Evolutionary conservation across 1,140 invertebrate species (phyloP), one percentile per base, ranked within the genome.

Genomic region (Drosophila saltans): DNA sequence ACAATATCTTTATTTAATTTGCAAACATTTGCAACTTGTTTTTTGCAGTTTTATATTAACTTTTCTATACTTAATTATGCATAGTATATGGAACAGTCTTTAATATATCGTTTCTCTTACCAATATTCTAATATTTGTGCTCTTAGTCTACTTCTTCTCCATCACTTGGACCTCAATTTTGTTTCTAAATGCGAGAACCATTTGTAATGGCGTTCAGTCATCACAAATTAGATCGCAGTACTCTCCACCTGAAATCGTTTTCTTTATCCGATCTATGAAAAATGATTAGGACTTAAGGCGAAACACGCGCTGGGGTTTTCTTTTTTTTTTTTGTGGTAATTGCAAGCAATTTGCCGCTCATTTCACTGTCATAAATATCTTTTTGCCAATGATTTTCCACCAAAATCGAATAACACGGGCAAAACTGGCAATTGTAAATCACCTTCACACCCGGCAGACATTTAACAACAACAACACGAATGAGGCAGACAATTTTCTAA

Each of bases 351-450:
- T 86, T 80, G 80, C 80, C 56, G 76, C 83, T 86, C 83, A 88
- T 88, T 86, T 86, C 80, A 74, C 72, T 86, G 83, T 86, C 83
- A 86, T 86, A 86, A 86, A 86, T 88, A 88, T 88, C 66, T 75
- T 75, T 70, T 66, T 76, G 64, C 67, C 68, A 69, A 65, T 75
- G 78, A 65, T 64, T 63, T 74, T 80, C 73, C 64, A 70, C 66
- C 66, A 62, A 40, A 52, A 66, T 56, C 61, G 63, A 57, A 16
- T 16, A 16, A 45, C 16, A n/a, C 21, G 24, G 41, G 36, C 43
- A 21, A 26, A 28, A 2, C 16, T 33, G 55, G 11, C 6, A 83
- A 81, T 76, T 85, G 82, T 85, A 85, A 86, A 86, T 86, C 83
- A 86, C 83, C 83, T 88, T 86, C 76, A 88, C 83, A 86, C 83